Percentiles rank a stretch among this genome's conserved stretches.
Conservation (phyloP, 2,888 invertebrate species). For the Peribatodes rhomboidaria region DNA sequence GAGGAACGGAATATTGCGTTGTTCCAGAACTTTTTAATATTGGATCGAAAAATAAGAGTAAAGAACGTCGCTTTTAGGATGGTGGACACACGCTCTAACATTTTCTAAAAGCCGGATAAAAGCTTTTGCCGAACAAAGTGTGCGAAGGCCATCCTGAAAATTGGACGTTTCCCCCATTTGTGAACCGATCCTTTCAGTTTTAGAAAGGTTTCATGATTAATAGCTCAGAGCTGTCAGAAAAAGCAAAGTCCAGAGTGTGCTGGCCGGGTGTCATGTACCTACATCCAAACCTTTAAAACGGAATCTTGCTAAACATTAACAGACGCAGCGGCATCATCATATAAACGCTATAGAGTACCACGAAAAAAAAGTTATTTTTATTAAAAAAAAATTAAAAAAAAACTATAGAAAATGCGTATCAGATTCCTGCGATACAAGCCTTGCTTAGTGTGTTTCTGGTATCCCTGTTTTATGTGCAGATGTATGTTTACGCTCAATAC, state of each 20-base stretch:
- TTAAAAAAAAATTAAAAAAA: not conserved
- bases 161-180: constrained; percentile 30
- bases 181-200: constrained; percentile 23
- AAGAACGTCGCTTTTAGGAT: constrained; percentile 29
- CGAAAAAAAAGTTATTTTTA: not conserved
- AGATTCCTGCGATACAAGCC: no score
- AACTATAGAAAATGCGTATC: no score
- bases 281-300: not conserved
- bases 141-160: constrained; percentile 30
- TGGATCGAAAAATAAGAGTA: not conserved
- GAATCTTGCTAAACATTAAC: not conserved
- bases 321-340: no score
- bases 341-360: no score
- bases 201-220: constrained; percentile 22
- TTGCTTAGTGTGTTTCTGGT: no score
- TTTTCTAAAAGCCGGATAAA: constrained; percentile 33
- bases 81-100: constrained; percentile 15
- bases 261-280: not conserved
- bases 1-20: not conserved
- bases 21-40: not conserved
- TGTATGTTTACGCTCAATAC: no score
- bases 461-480: no score
- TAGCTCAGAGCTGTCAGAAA: constrained; percentile 6
- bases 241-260: not conserved
- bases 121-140: constrained; percentile 33